These are phyloP conservation scores for Lepilemur septentrionalis DNA, from an alignment of 2,797 vertebrate genomes.

Conservation along the genomic window DNA sequence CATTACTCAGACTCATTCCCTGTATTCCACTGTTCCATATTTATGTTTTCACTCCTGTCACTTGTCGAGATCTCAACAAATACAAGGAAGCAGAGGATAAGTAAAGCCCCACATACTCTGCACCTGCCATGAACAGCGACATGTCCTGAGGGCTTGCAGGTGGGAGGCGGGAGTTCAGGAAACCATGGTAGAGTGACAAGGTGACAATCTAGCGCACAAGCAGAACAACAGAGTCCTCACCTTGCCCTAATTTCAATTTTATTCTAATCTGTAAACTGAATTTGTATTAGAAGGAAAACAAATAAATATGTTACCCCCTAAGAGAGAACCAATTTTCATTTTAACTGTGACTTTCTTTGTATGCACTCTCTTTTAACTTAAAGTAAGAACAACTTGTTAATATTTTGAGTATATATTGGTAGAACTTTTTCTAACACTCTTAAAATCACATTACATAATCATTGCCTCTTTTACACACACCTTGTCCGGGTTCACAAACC, in stretches of 20 bases:
- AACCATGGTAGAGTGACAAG: neutral
- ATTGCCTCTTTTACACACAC: neutral
- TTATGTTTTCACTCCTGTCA: neutral
- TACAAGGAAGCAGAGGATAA: neutral
- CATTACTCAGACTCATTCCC: neutral
- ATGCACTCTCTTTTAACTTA: neutral
- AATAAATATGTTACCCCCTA: neutral
- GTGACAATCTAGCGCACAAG: accelerated
- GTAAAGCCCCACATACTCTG: neutral
- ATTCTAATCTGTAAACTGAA: neutral
- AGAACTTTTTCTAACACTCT: neutral
- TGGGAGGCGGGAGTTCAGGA: neutral
- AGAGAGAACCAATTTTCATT: neutral
- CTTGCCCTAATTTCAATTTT: neutral
- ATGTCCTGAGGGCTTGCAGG: neutral
- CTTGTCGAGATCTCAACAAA: neutral
- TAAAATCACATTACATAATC: neutral
- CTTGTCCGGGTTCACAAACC: neutral
- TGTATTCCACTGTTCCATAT: neutral
- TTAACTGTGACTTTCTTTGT: neutral
- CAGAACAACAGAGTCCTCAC: neutral
- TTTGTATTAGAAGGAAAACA: neutral
- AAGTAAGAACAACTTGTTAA: neutral
- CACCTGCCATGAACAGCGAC: accelerated
- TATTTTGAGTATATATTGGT: neutral